phyloP scores from a whole-genome alignment of 2,888 invertebrate genomes.

The Gerris lacustris region DNA sequence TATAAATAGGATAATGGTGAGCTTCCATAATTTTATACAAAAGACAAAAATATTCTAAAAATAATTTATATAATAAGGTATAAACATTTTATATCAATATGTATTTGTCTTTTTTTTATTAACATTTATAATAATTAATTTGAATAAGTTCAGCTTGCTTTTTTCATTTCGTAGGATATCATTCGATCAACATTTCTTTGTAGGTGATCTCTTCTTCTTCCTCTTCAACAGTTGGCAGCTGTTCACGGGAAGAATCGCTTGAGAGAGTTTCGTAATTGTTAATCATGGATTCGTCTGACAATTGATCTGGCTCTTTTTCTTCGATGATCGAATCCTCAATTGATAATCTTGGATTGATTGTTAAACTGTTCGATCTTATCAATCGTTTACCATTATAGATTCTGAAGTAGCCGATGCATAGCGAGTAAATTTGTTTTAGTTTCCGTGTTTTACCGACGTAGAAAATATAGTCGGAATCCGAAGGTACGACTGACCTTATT shows the following conservation, averaged over 20 bases:
- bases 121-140: neutral
- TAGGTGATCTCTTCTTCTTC: slow-evolving; percentile 3
- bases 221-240: slow-evolving; percentile 5
- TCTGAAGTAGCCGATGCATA: neutral
- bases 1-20: too few relatives aligned
- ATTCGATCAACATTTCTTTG: slow-evolving; percentile 2
- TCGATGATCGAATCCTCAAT: neutral
- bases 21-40: too few relatives aligned
- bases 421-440: slow-evolving; percentile 7
- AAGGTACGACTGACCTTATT: slow-evolving; percentile 2
- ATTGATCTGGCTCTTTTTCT: neutral
- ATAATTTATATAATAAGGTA: too few relatives aligned
- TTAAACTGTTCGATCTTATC: neutral
- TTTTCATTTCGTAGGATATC: neutral
- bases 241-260: neutral
- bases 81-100: too few relatives aligned
- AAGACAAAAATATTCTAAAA: too few relatives aligned
- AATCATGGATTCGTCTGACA: neutral
- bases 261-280: slow-evolving; percentile 5
- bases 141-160: neutral
- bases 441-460: neutral
- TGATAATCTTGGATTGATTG: neutral
- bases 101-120: too few relatives aligned
- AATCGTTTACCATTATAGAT: neutral
- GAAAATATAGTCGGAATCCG: neutral